Conservation (phyloP, 2,113 vertebrate species). For the Apistogramma diplotaenia region DNA sequence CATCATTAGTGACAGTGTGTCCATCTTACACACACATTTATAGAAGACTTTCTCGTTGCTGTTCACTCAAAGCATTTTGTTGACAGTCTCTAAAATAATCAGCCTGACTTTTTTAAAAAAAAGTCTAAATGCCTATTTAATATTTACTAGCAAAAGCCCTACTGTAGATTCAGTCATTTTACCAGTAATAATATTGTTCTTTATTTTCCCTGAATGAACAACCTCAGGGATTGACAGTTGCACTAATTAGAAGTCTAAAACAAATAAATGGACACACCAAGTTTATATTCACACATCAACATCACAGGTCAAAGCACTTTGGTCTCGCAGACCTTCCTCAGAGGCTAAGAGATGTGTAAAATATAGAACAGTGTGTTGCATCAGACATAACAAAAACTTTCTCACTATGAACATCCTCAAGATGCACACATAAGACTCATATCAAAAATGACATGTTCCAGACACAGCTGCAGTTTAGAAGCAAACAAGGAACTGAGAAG, state of each 20-base stretch:
- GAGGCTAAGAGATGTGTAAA: conserved; percentile 20
- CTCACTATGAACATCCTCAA: conserved; percentile 26
- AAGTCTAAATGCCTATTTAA: background rate
- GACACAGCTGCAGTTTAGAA: background rate
- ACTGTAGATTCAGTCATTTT: background rate
- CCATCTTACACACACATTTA: background rate
- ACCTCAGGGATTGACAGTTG: background rate
- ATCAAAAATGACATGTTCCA: conserved; percentile 12
- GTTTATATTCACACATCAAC: conserved; percentile 26
- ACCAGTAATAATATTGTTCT: background rate
- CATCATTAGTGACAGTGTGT: conserved; percentile 21
- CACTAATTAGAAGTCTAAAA: conserved; percentile 7
- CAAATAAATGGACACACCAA: conserved; percentile 14
- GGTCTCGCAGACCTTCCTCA: background rate
- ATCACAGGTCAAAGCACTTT: conserved; percentile 13
- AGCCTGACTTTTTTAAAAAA: background rate
- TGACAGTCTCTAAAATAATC: background rate
- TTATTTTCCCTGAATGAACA: background rate
- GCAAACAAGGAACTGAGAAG: background rate
- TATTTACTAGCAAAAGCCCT: background rate
- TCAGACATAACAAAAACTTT: conserved; percentile 45
- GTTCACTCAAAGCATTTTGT: background rate
- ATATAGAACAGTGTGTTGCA: conserved; percentile 42
- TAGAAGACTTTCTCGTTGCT: background rate
- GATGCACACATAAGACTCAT: conserved; percentile 20